Evolutionary conservation across 2,888 invertebrate genomes (phyloP).

Genomic region (Sphaerophoria rueppellii): DNA sequence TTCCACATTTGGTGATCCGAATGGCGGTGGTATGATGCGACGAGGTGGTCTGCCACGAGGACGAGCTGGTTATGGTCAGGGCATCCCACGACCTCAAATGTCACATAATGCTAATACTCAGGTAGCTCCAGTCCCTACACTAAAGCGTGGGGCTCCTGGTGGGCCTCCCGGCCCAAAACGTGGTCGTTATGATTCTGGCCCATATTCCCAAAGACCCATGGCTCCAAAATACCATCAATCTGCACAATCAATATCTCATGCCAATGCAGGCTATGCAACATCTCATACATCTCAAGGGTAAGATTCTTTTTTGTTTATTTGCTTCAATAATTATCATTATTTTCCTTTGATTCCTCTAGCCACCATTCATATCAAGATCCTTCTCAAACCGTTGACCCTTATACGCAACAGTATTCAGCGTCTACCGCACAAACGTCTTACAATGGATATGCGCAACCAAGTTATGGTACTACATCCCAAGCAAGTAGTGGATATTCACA

Average conservation of each 20-base stretch:
- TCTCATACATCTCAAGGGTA: conserved; percentile 78
- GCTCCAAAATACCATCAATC: conserved; percentile 81
- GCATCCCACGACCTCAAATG: conserved; percentile 80
- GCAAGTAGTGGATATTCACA: conserved; percentile 79
- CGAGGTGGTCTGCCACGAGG: conserved; percentile 80
- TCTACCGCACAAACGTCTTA: conserved; percentile 78
- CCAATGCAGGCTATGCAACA: conserved; percentile 76
- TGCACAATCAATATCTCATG: conserved; percentile 78
- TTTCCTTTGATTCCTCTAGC: conserved; percentile 72
- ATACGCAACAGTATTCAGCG: conserved; percentile 80
- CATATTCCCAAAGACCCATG: conserved; percentile 80
- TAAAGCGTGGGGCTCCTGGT: conserved; percentile 81
- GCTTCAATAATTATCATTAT: background rate
- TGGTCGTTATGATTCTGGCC: conserved; percentile 81
- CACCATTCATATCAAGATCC: conserved; percentile 82
- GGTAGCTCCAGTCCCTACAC: conserved; percentile 80
- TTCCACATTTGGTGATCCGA: conserved; percentile 75
- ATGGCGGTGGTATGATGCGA: conserved; percentile 76
- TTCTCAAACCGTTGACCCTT: conserved; percentile 81
- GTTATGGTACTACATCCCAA: conserved; percentile 78
- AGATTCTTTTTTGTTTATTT: conserved; percentile 17
- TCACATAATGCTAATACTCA: conserved; percentile 81
- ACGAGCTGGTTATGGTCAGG: conserved; percentile 80
- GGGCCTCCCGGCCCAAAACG: conserved; percentile 81
- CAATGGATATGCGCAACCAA: conserved; percentile 81